Evolutionary conservation across 2,888 invertebrate species (phyloP), one percentile per base, ranked within the genome.

Genomic region (Petrophora chlorosata): DNA sequence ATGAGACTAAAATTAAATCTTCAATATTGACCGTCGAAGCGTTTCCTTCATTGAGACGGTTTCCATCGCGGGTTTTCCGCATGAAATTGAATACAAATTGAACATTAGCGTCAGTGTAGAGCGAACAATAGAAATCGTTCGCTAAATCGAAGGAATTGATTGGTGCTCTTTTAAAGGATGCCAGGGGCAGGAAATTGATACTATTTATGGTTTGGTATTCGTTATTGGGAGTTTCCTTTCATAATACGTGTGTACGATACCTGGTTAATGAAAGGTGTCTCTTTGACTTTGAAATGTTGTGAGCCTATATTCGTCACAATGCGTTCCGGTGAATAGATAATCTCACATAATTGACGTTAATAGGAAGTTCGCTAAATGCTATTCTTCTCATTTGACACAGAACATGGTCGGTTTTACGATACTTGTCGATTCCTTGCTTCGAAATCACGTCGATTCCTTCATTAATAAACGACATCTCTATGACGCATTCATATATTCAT

Each of bases 1-100:
- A 13, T 29, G 41, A 35, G 17, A 38, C 12, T 33, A 33, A 47
- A 43, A 44, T 39, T 16, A 35, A 48, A 42, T 43, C 42, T 54
- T 36, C 42, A 52, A 47, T 52, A 44, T 58, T 50, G 50, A 45
- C 48, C 32, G 38, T 34, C 45, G 29, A 39, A 43, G 38, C 49
- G 52, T 30, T 44, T 48, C 28, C 35, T 53, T 41, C 54, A 40
- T 49, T 39, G 30, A 51, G 14, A 50, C 34, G 41, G 39, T 44
- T 33, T 48, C 46, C 51, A 39, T 42, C 46, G 47, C 10, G 9
- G 25, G 10, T 25, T 4, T 25, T 10, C 23, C 10, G 44, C 40
- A 5, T 5, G 48, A 45, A 49, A 46, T 52, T 50, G 52, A 57
- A 50, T 52, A 50, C 55, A 54, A 57, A 57, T 56, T 38, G 55